Conservation (phyloP, 2,113 vertebrate genomes). For the Romanogobio albipinnatus region DNA sequence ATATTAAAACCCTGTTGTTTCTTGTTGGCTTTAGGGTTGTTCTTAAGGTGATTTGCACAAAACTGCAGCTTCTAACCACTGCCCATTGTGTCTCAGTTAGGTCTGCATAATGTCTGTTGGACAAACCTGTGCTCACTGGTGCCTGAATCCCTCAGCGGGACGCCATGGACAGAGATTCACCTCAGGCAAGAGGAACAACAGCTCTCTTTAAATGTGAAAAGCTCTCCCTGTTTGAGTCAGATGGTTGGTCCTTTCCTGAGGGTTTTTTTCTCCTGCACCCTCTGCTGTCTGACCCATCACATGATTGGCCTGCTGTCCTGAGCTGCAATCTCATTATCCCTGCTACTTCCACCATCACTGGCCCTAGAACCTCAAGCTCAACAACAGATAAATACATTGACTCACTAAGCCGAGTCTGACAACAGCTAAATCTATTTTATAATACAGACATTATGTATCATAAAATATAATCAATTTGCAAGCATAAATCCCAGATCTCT, state of each 20-base stretch:
- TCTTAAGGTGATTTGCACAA: not conserved
- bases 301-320: constrained; percentile 35
- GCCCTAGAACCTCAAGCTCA: not conserved
- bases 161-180: constrained; percentile 46
- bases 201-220: constrained; percentile 59
- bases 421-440: not conserved
- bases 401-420: not conserved
- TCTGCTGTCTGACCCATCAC: constrained; percentile 44
- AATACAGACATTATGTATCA: not conserved
- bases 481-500: not conserved
- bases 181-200: constrained; percentile 59
- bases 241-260: constrained; percentile 46
- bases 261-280: constrained; percentile 19
- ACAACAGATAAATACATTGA: not conserved
- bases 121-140: constrained; percentile 7
- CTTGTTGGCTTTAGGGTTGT: not conserved
- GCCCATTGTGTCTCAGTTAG: not conserved
- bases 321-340: constrained; percentile 8
- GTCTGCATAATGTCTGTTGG: not conserved
- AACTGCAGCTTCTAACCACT: not conserved
- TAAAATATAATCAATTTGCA: not conserved
- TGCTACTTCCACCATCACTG: constrained; percentile 2
- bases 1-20: not conserved
- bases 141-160: constrained; percentile 50
- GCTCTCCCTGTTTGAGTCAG: constrained; percentile 57